Conservation (phyloP, 2,888 invertebrate species). For the Lamellibrachia columna region DNA sequence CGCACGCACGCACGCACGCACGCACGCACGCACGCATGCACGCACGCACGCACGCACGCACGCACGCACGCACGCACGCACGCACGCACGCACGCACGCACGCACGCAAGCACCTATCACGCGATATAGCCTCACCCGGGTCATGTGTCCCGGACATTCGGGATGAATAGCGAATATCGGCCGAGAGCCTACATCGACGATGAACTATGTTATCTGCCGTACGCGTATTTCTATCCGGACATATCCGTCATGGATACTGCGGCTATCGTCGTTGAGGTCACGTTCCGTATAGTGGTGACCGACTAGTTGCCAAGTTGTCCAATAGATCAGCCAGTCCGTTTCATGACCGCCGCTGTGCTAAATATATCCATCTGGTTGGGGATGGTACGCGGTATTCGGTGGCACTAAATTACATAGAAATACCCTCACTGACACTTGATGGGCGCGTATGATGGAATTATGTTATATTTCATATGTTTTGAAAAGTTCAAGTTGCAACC, state of each 20-base stretch:
- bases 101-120: no score
- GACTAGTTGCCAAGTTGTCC: slow-evolving; percentile 7
- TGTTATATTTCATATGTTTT: neutral
- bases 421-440: neutral
- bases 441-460: neutral
- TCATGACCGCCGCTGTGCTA: neutral
- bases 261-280: neutral
- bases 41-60: neutral
- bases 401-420: neutral
- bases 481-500: neutral
- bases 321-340: slow-evolving; percentile 6
- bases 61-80: neutral
- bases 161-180: neutral
- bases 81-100: neutral
- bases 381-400: neutral
- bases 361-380: neutral
- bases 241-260: neutral
- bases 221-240: neutral
- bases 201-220: neutral
- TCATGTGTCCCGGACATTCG: no score
- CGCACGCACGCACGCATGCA: neutral
- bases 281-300: neutral
- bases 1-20: neutral
- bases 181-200: neutral
- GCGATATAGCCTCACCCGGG: no score